Evolutionary conservation across 2,113 vertebrate species (phyloP), one percentile per base, ranked within the genome.

Genomic region (Lamprologus tigripictilis): DNA sequence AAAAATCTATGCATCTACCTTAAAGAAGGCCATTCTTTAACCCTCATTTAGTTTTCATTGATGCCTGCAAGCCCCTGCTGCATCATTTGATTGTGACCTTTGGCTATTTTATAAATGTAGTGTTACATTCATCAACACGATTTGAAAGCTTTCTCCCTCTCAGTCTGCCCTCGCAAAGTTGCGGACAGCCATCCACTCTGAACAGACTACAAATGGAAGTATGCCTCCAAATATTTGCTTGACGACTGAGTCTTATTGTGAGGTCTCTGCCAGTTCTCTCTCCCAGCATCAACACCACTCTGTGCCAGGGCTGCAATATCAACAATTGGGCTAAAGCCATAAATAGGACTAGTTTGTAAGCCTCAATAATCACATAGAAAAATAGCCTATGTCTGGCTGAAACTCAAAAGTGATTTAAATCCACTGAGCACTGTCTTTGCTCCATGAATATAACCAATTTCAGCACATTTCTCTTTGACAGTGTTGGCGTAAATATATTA

Each of bases 181-280:
- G 51, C 3, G 11, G 87, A 83, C 81, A 86, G 88, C 83, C 51
- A 31, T 79, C 61, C 80, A 19, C 45, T 85, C 63, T 3, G 21
- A 82, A 53, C 78, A 82, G 40, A 33, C 58, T 55, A 66, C 86
- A 88, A 89, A 90, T 71, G 76, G 23, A 86, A 90, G 81, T 28
- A 83, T 11, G 49, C 79, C 81, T 89, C 58, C 49, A 89, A 88
- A 92, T 90, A 92, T 92, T 93, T 89, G 90, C 86, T 86, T 84
- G 92, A 90, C 51, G 40, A 88, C 86, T 84, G 89, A 85, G 73
- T 85, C 88, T 54, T 87, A 90, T 84, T 90, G 83, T 71, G 71
- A 85, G 68, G 51, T 66, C 54, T 86, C 79, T 82, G 93, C 90
- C 83, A 92, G 80, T 13, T 79, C 63, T 82, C 81, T 73, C 79